Percentiles rank a stretch among this genome's conserved stretches.
These are phyloP conservation scores for Venustaconcha ellipsiformis DNA, from an alignment of 1,140 invertebrate species.

Conservation along the genomic window DNA sequence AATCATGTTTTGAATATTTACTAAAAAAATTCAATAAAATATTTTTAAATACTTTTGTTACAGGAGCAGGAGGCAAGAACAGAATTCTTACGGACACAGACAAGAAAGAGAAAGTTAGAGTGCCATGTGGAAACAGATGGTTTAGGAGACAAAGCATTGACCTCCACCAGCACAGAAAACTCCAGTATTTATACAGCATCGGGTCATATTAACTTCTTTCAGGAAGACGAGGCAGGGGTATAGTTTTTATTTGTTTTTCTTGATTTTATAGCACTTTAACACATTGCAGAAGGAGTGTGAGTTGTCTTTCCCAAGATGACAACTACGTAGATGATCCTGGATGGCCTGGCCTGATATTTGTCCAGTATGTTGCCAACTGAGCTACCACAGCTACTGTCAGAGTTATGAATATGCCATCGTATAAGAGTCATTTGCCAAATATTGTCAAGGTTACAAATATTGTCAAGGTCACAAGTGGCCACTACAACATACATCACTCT, in stretches of 20 bases:
- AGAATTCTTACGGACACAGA: slow-evolving; percentile 79
- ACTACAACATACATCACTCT: no score
- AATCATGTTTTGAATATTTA: background rate
- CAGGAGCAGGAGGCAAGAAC: slow-evolving; percentile 83
- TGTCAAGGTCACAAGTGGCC: no score
- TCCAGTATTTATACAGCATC: slow-evolving; percentile 29
- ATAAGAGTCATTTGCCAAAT: no score
- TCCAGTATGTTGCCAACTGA: no score
- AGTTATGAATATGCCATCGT: no score
- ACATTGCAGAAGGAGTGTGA: no score
- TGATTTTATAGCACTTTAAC: no score
- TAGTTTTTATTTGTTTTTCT: background rate
- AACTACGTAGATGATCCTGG: no score
- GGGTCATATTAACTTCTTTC: slow-evolving; percentile 90
- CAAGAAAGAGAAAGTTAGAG: slow-evolving; percentile 62
- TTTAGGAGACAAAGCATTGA: slow-evolving; percentile 19
- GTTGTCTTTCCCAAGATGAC: no score
- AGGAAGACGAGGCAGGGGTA: slow-evolving; percentile 82
- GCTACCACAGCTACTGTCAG: no score
- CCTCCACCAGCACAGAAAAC: background rate
- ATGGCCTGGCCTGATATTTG: no score
- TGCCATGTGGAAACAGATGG: slow-evolving; percentile 65
- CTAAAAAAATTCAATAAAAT: background rate
- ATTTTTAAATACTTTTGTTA: background rate
- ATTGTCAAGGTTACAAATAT: no score